Evolutionary conservation across 2,888 invertebrate species (phyloP), one percentile per base, ranked within the genome.

Genomic region (Drosophila rellima): DNA sequence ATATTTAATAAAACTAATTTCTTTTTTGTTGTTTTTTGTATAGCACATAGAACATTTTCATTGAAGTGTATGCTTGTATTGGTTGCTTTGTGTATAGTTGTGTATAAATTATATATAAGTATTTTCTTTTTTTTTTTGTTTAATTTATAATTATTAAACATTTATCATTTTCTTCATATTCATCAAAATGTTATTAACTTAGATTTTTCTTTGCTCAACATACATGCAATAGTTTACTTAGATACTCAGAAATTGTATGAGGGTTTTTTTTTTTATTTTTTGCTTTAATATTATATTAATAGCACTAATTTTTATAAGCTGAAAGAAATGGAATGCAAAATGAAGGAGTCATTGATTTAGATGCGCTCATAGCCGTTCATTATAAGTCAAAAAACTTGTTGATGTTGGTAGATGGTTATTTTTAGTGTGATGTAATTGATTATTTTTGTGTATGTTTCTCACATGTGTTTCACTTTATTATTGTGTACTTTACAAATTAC

Each of bases 1-100:
- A 80, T 70, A 71, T 52, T 78, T 73, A 78, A 72, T 79, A 73
- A 72, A 73, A 74, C 79, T 79, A 79, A 79, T 62, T 66, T 60
- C 48, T 20, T 52, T 26, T 61, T 50, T 48, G 44, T 66, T 15
- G 29, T 17, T 31, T 52, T 69, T 56, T 64, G 51, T 74, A 54
- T 71, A 70, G 68, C 71, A 74, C 77, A 76, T 76, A 56, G 64
- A 76, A 76, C 76, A 76, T 75, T 64, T 78, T 78, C 33, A 70
- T 67, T 62, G 70, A 62, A 72, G 69, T 74, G 65, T 73, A 69
- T 66, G 63, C 50, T 66, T 68, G 73, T 70, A 37, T 72, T 76
- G 71, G 56, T 73, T 76, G 57, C 57, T 55, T 72, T 71, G 70
- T 78, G 75, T 78, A 62, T 64, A 60, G 72, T 68, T 68, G 82